Base-by-base conservation (phyloP, 2,888 invertebrate genomes). In the Andrena praecox region DNA sequence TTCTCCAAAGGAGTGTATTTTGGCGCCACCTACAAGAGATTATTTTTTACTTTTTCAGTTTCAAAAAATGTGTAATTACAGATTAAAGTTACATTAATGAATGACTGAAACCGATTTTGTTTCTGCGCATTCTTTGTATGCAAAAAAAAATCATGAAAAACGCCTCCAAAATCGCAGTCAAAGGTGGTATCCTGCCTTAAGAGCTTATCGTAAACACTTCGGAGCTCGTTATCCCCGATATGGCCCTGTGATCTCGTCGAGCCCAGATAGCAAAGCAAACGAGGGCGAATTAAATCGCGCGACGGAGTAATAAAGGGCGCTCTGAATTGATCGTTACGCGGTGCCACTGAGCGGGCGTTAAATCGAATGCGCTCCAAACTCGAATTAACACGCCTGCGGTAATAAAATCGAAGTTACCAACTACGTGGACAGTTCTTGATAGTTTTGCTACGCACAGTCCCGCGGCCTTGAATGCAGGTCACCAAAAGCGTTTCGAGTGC, bases 401-500 rank as follows among this genome's bases (percentile, higher is more conserved):
- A 27, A 24, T 27, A 35, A 68, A 27, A 68, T 62, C 20, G 1
- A 16, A 52, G 50, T 16, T 33, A 10, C 31, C 50, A 27, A 10
- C 10, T 2, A n/a, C 16, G 20, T 50, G 24, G 31, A 48, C 12
- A 31, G 54, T 35, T 56, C 24, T 20, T 33, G 63, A n/a, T 60
- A 10, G 42, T 8, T 48, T 16, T 20, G 10, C 12, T 10, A 7
- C 12, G 24, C 48, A 16, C 4, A 10, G 16, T 6, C 33, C 33
- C 29, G n/a, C 50, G 80, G 80, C 85, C 87, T 87, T 86, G 85
- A 64, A 66, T 66, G 73, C 74, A 64, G 67, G 54, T 66, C 76
- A 70, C 74, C 84, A 72, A 79, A 84, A 75, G 52, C 72, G 69
- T 62, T 31, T 33, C 62, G 62, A 60, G 68, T 16, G 56, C 54